phyloP scores from a whole-genome alignment of 2,888 invertebrate genomes.

The Cephalotes varians region DNA sequence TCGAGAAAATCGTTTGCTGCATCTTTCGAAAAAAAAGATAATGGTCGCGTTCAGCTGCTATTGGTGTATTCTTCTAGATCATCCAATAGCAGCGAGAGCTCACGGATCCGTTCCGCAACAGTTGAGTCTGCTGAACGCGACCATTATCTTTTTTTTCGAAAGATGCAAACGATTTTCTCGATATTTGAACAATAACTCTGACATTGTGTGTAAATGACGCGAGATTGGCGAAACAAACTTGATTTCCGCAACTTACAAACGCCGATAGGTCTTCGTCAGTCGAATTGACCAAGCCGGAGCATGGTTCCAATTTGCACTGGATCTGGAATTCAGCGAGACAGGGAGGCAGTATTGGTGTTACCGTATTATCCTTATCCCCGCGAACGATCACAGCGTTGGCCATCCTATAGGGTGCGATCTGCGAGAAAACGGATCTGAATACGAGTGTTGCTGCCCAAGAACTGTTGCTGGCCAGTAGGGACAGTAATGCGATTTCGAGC shows the following conservation, averaged over 20 bases:
- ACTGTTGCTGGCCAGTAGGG: constrained; percentile 15
- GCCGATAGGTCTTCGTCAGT: neutral
- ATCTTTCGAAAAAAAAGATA: neutral
- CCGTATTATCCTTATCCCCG: neutral
- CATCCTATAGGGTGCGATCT: constrained; percentile 13
- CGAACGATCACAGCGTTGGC: neutral
- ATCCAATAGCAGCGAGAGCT: neutral
- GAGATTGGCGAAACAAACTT: neutral
- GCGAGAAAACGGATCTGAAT: neutral
- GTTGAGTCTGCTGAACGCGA: too few relatives aligned
- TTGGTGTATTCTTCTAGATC: too few relatives aligned
- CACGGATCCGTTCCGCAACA: too few relatives aligned
- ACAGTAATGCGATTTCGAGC: too few relatives aligned
- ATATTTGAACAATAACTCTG: neutral
- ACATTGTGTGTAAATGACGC: neutral
- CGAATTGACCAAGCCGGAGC: too few relatives aligned
- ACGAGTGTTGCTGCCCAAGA: constrained; percentile 11
- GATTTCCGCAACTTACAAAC: constrained; percentile 26
- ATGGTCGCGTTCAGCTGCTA: too few relatives aligned
- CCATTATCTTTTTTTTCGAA: neutral
- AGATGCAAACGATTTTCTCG: neutral
- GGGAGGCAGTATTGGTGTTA: neutral
- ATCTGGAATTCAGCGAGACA: neutral
- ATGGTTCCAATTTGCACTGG: constrained; percentile 27
- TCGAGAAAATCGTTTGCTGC: neutral